phyloP scores from a whole-genome alignment of 2,113 vertebrate genomes.

The Catharus fuscescens region DNA sequence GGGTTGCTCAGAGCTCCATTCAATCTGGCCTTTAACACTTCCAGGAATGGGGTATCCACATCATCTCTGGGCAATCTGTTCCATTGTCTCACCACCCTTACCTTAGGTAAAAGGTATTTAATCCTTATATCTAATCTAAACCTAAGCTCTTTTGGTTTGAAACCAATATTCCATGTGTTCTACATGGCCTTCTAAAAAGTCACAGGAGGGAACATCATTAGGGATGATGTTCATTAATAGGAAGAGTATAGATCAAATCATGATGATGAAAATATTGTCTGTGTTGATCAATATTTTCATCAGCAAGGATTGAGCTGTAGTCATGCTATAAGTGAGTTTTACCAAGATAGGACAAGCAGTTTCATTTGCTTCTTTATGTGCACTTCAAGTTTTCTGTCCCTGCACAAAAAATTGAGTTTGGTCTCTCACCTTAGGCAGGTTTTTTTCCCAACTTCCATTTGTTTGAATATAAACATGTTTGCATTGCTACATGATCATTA shows the following conservation, averaged over 20 bases:
- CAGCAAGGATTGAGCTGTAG: not conserved
- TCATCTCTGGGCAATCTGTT: not conserved
- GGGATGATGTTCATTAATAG: not conserved
- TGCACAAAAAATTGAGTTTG: not conserved
- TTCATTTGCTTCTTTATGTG: not conserved
- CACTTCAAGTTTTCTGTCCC: not conserved
- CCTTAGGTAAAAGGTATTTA: not conserved
- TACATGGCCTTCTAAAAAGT: not conserved
- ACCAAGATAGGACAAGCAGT: not conserved
- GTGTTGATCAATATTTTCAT: not conserved
- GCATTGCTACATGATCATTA: not conserved
- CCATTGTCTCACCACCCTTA: not conserved
- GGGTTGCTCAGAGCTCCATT: not conserved
- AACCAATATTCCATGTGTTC: not conserved
- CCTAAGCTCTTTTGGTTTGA: not conserved
- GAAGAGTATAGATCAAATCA: not conserved
- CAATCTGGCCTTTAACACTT: rapidly evolving
- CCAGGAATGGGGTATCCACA: not conserved
- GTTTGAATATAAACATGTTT: not conserved
- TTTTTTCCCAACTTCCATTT: not conserved
- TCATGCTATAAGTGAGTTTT: not conserved
- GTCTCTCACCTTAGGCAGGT: not conserved
- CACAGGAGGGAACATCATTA: not conserved
- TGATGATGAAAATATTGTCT: not conserved
- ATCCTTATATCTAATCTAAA: not conserved